Evolutionary conservation across 2,888 invertebrate genomes (phyloP).

Genomic region (Macrostomum cliftonense): DNA sequence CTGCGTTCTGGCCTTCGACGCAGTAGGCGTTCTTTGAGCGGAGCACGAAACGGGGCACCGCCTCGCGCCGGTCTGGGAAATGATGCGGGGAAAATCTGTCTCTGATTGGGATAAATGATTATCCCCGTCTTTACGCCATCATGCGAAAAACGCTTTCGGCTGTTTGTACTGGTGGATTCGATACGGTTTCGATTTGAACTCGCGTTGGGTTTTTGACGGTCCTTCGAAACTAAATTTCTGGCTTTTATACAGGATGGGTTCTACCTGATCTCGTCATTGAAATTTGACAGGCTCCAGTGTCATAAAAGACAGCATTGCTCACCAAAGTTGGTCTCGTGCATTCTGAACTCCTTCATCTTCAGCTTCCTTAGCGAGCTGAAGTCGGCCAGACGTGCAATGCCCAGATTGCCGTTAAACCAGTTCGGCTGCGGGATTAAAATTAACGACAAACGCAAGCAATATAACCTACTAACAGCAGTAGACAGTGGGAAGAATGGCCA

Average conservation of each 20-base stretch:
- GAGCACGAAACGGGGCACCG: slow-evolving; percentile 91
- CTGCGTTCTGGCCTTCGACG: slow-evolving; percentile 88
- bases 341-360: slow-evolving; percentile 81
- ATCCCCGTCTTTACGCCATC: too few relatives aligned
- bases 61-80: slow-evolving; percentile 69
- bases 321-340: slow-evolving; percentile 85
- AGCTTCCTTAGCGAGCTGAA: slow-evolving; percentile 87
- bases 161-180: too few relatives aligned
- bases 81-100: not conserved
- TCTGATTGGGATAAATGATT: too few relatives aligned
- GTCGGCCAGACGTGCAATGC: slow-evolving; percentile 86
- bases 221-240: too few relatives aligned
- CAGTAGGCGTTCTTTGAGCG: slow-evolving; percentile 83
- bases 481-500: not conserved
- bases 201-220: too few relatives aligned
- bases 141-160: too few relatives aligned
- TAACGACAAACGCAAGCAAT: too few relatives aligned
- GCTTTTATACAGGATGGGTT: too few relatives aligned
- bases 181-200: too few relatives aligned
- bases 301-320: slow-evolving; percentile 23
- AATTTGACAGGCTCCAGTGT: too few relatives aligned
- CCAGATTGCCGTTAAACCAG: slow-evolving; percentile 53
- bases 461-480: too few relatives aligned
- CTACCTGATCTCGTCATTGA: too few relatives aligned
- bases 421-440: slow-evolving; percentile 39